Percentiles rank a stretch among this genome's conserved stretches.
Conservation (phyloP, 2,797 vertebrate genomes). For the Valencia hispanica region DNA sequence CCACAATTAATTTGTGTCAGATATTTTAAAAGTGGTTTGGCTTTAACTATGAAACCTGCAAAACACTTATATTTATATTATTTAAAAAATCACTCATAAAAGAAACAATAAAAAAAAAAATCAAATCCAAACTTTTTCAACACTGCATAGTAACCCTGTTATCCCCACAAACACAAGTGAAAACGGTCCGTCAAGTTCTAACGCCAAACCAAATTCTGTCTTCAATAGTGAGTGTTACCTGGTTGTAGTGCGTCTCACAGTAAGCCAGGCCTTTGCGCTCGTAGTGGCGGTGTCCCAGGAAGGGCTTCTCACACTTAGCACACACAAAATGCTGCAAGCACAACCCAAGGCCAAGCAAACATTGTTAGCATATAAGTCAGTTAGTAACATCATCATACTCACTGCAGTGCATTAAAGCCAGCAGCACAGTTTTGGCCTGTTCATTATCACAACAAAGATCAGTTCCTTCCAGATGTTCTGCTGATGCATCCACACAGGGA, state of each 20-base stretch:
- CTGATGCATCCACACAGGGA: constrained; percentile 33
- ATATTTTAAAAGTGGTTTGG: too few relatives aligned
- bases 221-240: constrained; percentile 80
- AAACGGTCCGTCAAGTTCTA: too few relatives aligned
- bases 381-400: constrained; percentile 40
- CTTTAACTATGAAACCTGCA: too few relatives aligned
- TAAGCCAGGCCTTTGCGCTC: constrained; percentile 98
- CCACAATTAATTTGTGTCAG: too few relatives aligned
- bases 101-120: too few relatives aligned
- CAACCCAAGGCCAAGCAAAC: constrained; percentile 57
- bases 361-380: constrained; percentile 52
- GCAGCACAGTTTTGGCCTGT: constrained; percentile 13
- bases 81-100: too few relatives aligned
- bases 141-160: too few relatives aligned
- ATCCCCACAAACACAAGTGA: too few relatives aligned
- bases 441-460: constrained; percentile 28
- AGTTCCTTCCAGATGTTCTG: constrained; percentile 39
- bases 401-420: constrained; percentile 22
- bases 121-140: too few relatives aligned
- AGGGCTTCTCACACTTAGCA: constrained; percentile 93
- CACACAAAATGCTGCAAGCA: constrained; percentile 87
- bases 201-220: background rate
- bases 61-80: too few relatives aligned
- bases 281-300: constrained; percentile 98
- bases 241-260: constrained; percentile 99